These are phyloP conservation scores for Chloroceryle inda DNA, from an alignment of 2,797 vertebrate species.

Conservation along the genomic window DNA sequence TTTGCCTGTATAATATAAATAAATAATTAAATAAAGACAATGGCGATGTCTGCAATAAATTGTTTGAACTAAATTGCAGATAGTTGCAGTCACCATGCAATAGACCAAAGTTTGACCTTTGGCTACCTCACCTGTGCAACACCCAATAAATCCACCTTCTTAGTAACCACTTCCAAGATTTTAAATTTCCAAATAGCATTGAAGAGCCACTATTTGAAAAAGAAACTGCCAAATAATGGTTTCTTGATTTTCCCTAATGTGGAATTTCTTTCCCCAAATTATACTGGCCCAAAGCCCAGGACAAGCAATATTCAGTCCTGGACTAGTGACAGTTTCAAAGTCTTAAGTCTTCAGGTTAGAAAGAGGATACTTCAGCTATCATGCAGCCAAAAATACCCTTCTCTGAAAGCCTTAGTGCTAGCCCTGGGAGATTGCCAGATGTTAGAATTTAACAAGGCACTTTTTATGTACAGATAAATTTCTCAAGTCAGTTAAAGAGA, in stretches of 20 bases:
- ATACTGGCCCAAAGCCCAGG: constrained; percentile 23
- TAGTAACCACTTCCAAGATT: constrained; percentile 44
- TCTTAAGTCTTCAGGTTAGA: constrained; percentile 37
- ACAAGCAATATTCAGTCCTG: constrained; percentile 46
- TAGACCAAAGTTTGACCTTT: constrained; percentile 37
- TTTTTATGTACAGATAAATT: constrained; percentile 32
- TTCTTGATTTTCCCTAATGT: constrained; percentile 63
- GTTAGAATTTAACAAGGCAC: neutral
- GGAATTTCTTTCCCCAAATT: constrained; percentile 51
- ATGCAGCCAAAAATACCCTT: constrained; percentile 27
- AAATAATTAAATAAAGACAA: neutral
- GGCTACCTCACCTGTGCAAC: constrained; percentile 47
- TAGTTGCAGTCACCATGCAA: constrained; percentile 12
- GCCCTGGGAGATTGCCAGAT: neutral
- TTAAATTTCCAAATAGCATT: constrained; percentile 24
- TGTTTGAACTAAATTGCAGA: neutral
- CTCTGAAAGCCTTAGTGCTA: neutral
- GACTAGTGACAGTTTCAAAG: constrained; percentile 1
- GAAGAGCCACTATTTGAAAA: constrained; percentile 45
- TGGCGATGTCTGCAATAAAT: neutral
- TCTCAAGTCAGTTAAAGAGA: constrained; percentile 18
- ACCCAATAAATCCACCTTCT: constrained; percentile 61
- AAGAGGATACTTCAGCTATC: constrained; percentile 32
- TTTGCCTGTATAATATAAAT: neutral
- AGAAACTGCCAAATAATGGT: constrained; percentile 29